phyloP scores from a whole-genome alignment of 2,797 vertebrate genomes.

The Sphaeramia orbicularis region DNA sequence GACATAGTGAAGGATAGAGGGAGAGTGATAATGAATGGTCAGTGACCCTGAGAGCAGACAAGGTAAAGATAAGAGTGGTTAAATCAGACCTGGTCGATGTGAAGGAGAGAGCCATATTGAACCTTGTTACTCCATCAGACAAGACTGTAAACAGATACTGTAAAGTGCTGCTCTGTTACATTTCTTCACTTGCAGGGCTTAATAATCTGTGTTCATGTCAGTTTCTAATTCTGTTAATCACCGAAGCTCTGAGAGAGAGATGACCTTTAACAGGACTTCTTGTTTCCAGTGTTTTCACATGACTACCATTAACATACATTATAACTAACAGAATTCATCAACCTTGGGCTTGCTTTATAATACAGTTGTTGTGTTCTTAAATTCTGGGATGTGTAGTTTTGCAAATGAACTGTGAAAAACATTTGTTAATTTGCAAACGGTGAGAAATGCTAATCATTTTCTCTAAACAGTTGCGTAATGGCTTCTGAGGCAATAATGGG shows the following conservation, averaged over 20 bases:
- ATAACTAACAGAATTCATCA: conserved; percentile 25
- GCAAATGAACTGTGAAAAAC: background rate
- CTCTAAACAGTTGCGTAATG: background rate
- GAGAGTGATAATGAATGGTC: conserved; percentile 64
- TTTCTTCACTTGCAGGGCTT: conserved; percentile 17
- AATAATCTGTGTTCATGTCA: conserved; percentile 34
- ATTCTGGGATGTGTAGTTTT: background rate
- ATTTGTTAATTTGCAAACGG: background rate
- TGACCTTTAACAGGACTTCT: conserved; percentile 28
- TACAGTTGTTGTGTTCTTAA: conserved; percentile 18
- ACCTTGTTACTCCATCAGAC: conserved; percentile 50
- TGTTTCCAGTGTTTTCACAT: conserved; percentile 39
- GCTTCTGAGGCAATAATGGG: background rate
- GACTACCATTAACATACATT: conserved; percentile 43
- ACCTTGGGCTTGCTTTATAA: conserved; percentile 20
- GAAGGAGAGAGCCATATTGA: conserved; percentile 54
- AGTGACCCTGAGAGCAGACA: conserved; percentile 64
- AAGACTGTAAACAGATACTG: conserved; percentile 32
- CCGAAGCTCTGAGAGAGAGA: conserved; percentile 2
- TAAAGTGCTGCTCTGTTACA: conserved; percentile 24
- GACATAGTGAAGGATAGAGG: conserved; percentile 52
- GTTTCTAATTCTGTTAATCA: conserved; percentile 29
- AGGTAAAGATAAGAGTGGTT: conserved; percentile 74
- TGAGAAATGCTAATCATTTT: background rate
- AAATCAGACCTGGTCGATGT: conserved; percentile 67